A percentile compares a stretch with the other conserved stretches of the same genome.
Conservation (phyloP, 2,797 vertebrate species). For the Spizella passerina region DNA sequence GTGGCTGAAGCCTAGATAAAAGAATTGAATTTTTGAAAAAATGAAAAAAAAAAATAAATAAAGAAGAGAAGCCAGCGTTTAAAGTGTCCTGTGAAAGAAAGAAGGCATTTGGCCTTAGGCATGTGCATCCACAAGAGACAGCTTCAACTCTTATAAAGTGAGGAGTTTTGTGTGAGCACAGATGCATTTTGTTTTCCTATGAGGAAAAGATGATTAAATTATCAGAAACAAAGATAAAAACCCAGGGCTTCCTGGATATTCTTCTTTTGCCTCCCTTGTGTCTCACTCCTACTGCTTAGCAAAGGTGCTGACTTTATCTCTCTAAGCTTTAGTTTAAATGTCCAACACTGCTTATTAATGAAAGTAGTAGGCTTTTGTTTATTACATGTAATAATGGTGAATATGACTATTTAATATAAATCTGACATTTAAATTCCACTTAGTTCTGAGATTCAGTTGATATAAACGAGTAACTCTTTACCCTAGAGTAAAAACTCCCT, state of each 20-base stretch:
- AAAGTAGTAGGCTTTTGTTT: conserved; percentile 82
- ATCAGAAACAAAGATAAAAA: conserved; percentile 74
- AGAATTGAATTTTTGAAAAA: conserved; percentile 64
- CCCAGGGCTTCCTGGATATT: conserved; percentile 63
- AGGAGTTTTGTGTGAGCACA: conserved; percentile 79
- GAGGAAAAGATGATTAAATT: conserved; percentile 84
- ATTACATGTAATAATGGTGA: conserved; percentile 82
- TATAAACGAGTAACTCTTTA: conserved; percentile 80
- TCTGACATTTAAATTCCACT: conserved; percentile 89
- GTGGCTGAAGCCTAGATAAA: conserved; percentile 53
- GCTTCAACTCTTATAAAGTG: conserved; percentile 79
- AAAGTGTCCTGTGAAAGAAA: conserved; percentile 57
- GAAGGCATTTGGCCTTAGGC: conserved; percentile 78
- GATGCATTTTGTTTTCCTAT: conserved; percentile 84
- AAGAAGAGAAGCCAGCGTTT: conserved; percentile 29
- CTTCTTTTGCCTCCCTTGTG: conserved; percentile 62
- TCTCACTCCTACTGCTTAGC: conserved; percentile 67
- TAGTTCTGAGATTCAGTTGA: conserved; percentile 79
- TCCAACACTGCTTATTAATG: conserved; percentile 78
- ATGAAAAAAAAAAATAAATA: neutral
- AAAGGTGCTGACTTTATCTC: conserved; percentile 65
- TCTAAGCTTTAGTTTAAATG: conserved; percentile 78
- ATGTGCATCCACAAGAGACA: conserved; percentile 62
- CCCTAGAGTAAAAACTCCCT: conserved; percentile 78
- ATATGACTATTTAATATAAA: conserved; percentile 89